Conservation (phyloP, 2,113 vertebrate genomes). For the Periophthalmodon schlosseri region DNA sequence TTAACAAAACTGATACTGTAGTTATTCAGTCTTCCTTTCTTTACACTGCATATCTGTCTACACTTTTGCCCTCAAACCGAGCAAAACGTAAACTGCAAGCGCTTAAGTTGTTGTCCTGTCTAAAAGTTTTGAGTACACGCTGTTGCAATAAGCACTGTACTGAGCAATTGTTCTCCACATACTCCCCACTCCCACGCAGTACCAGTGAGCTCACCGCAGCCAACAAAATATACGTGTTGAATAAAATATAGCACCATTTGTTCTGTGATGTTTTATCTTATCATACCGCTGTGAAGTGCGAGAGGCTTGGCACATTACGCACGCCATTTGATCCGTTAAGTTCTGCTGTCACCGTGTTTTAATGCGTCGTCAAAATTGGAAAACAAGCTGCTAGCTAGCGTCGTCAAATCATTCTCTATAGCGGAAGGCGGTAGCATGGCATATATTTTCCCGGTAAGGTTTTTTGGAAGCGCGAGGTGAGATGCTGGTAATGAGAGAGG, state of each 20-base stretch:
- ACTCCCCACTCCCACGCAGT: conserved; percentile 27
- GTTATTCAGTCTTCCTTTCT: background rate
- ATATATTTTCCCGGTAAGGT: conserved; percentile 15
- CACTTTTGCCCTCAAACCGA: background rate
- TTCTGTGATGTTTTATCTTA: background rate
- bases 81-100: background rate
- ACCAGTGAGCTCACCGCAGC: conserved; percentile 21
- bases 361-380: conserved; percentile 36
- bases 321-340: conserved; percentile 28
- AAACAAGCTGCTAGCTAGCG: conserved; percentile 48
- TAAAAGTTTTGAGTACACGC: conserved; percentile 28
- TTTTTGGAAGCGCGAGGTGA: conserved; percentile 36
- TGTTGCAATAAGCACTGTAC: background rate
- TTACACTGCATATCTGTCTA: background rate
- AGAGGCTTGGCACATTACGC: background rate
- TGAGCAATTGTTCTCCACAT: conserved; percentile 5
- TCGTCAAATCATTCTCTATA: conserved; percentile 31
- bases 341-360: conserved; percentile 19
- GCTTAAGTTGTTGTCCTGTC: background rate
- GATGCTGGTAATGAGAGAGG: conserved; percentile 63
- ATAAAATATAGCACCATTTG: conserved; percentile 1
- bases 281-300: background rate
- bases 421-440: conserved; percentile 35
- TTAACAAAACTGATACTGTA: background rate
- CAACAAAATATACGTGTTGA: conserved; percentile 22